phyloP scores from a whole-genome alignment of 2,888 invertebrate species.

The Idaea dimidiata region DNA sequence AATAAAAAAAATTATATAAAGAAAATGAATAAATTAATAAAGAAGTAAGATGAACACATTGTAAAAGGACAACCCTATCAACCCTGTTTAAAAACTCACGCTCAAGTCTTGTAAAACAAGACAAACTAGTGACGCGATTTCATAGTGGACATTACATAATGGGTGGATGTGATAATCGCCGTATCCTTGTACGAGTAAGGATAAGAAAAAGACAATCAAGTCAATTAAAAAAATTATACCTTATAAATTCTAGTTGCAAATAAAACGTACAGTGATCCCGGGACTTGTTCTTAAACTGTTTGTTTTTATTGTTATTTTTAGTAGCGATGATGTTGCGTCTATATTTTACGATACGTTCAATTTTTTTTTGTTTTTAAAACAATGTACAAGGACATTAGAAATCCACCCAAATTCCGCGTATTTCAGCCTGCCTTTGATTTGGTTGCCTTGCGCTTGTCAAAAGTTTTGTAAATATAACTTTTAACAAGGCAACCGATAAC shows the following conservation, averaged over 20 bases:
- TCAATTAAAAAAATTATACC: constrained; percentile 22
- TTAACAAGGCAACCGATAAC: too few relatives aligned
- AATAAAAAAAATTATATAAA: too few relatives aligned
- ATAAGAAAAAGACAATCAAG: constrained; percentile 33
- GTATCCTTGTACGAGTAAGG: constrained; percentile 36
- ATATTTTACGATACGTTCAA: too few relatives aligned
- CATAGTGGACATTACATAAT: constrained; percentile 69
- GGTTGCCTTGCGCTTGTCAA: too few relatives aligned
- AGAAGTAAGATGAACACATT: too few relatives aligned
- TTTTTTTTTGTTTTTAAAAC: too few relatives aligned
- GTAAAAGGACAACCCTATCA: constrained; percentile 10
- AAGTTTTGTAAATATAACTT: too few relatives aligned
- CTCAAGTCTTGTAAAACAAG: constrained; percentile 36
- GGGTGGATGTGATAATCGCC: constrained; percentile 56
- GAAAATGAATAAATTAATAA: too few relatives aligned
- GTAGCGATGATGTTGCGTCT: too few relatives aligned
- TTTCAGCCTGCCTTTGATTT: too few relatives aligned
- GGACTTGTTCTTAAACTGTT: background rate
- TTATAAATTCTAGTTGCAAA: background rate
- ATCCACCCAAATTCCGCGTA: too few relatives aligned
- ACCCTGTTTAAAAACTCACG: constrained; percentile 39
- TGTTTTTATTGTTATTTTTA: background rate
- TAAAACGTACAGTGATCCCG: background rate
- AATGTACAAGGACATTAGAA: too few relatives aligned
- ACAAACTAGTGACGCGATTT: constrained; percentile 70